Conservation (phyloP, 2,113 vertebrate genomes). For the Clarias magur region DNA sequence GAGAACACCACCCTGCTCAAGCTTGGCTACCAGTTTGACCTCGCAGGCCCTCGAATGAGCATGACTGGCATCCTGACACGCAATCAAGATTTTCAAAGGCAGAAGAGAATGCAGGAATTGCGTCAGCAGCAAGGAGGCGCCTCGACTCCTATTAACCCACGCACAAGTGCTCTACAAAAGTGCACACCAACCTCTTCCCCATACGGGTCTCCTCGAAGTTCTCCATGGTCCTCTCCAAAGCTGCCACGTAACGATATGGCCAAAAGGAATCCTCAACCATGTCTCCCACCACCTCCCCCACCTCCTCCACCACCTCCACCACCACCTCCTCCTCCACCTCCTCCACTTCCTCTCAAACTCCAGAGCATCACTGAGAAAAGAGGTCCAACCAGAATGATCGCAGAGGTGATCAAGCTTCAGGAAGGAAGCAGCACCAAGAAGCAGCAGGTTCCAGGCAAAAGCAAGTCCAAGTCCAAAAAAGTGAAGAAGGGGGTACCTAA, state of each 20-base stretch:
- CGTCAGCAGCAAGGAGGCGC: slow-evolving; percentile 75
- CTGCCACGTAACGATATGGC: slow-evolving; percentile 55
- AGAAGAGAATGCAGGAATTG: slow-evolving; percentile 89
- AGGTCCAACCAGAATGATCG: slow-evolving; percentile 86
- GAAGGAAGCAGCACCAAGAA: slow-evolving; percentile 78
- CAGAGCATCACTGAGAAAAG: slow-evolving; percentile 69
- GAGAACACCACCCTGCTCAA: slow-evolving; percentile 90
- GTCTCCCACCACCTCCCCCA: slow-evolving; percentile 61
- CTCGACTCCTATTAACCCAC: slow-evolving; percentile 63
- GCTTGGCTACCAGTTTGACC: slow-evolving; percentile 94
- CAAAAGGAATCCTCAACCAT: slow-evolving; percentile 66
- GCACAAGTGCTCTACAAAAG: slow-evolving; percentile 81
- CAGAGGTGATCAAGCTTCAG: slow-evolving; percentile 89
- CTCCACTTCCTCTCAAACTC: slow-evolving; percentile 46
- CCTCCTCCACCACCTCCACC: slow-evolving; percentile 66
- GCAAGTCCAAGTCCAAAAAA: slow-evolving; percentile 80
- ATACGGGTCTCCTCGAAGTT: slow-evolving; percentile 79
- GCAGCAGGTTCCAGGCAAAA: slow-evolving; percentile 62
- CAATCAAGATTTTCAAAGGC: slow-evolving; percentile 93
- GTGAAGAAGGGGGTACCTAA: slow-evolving; percentile 65
- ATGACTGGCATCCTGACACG: slow-evolving; percentile 94
- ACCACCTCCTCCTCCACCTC: slow-evolving; percentile 51
- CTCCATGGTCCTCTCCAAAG: slow-evolving; percentile 86
- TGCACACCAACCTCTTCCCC: slow-evolving; percentile 84
- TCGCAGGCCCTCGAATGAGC: slow-evolving; percentile 93